Evolutionary conservation across 1,140 invertebrate genomes (phyloP).

Genomic region (Caerostris darwini): DNA sequence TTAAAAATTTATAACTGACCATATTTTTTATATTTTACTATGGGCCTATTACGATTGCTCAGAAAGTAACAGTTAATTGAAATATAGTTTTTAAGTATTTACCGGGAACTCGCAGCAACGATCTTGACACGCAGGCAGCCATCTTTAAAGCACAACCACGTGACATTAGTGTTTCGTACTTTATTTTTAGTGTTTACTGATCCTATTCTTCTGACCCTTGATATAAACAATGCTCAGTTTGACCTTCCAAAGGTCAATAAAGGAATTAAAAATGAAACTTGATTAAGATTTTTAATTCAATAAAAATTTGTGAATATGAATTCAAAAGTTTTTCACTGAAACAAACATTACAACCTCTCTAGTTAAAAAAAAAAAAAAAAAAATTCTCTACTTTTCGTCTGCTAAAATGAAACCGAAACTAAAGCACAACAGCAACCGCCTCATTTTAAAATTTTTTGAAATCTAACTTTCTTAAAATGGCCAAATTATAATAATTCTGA

Average conservation of each 20-base stretch:
- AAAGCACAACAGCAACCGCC: neutral
- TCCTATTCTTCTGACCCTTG: conserved; percentile 7
- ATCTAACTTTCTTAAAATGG: too few relatives aligned
- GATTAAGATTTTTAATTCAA: too few relatives aligned
- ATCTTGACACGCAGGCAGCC: conserved; percentile 43
- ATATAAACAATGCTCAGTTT: neutral
- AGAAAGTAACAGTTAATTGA: neutral
- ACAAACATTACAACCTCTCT: too few relatives aligned
- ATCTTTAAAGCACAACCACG: conserved; percentile 21
- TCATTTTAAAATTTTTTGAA: too few relatives aligned
- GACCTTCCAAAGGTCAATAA: conserved; percentile 13
- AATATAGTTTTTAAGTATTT: conserved; percentile 2
- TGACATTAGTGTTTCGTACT: neutral
- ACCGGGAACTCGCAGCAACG: conserved; percentile 24
- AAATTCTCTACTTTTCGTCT: neutral
- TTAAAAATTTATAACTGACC: neutral
- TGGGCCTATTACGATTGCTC: neutral
- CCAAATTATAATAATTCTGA: too few relatives aligned
- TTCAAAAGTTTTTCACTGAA: too few relatives aligned
- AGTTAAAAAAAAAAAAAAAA: too few relatives aligned
- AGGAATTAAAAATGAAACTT: too few relatives aligned
- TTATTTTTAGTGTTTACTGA: neutral
- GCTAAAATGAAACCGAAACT: conserved; percentile 6
- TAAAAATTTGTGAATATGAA: too few relatives aligned
- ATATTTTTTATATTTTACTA: neutral